phyloP scores from a whole-genome alignment of 2,797 vertebrate species.

The Caiman crocodilus region DNA sequence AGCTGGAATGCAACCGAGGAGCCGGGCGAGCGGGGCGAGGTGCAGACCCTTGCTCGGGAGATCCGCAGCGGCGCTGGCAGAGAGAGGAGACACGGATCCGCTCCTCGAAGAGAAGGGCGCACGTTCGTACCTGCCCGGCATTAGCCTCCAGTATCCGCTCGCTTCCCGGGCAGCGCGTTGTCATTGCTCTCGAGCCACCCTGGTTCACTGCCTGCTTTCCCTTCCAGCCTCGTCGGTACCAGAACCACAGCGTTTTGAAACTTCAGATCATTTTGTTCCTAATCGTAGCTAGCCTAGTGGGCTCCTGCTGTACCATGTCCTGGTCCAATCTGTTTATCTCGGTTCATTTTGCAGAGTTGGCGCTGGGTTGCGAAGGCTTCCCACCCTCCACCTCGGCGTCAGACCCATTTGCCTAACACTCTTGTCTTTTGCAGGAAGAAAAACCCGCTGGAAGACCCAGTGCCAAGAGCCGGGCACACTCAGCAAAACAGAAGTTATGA shows the following conservation, averaged over 20 bases:
- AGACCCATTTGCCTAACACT: background rate
- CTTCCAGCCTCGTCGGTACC: background rate
- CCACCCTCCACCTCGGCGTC: too few species aligned
- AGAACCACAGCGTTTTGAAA: background rate
- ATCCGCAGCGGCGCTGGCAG: conserved; percentile 63
- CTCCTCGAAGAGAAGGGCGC: background rate
- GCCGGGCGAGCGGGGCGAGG: conserved; percentile 39
- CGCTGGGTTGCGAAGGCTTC: too few species aligned
- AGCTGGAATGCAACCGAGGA: conserved; percentile 35
- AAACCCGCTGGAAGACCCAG: background rate
- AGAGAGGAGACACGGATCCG: conserved; percentile 60
- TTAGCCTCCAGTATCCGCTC: too few species aligned
- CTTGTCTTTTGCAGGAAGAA: background rate
- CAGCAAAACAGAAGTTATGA: conserved; percentile 13
- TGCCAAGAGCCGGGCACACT: conserved; percentile 23
- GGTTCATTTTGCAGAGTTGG: background rate
- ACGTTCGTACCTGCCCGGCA: too few species aligned
- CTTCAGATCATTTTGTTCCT: background rate
- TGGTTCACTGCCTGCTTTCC: background rate
- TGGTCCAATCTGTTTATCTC: background rate
- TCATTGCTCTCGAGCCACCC: background rate
- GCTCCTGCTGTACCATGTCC: background rate
- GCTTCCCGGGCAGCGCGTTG: background rate
- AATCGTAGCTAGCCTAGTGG: background rate
- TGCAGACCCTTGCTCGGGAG: conserved; percentile 58